These are phyloP conservation scores for Hepsetus odoe DNA, from an alignment of 2,113 vertebrate genomes.

Conservation along the genomic window DNA sequence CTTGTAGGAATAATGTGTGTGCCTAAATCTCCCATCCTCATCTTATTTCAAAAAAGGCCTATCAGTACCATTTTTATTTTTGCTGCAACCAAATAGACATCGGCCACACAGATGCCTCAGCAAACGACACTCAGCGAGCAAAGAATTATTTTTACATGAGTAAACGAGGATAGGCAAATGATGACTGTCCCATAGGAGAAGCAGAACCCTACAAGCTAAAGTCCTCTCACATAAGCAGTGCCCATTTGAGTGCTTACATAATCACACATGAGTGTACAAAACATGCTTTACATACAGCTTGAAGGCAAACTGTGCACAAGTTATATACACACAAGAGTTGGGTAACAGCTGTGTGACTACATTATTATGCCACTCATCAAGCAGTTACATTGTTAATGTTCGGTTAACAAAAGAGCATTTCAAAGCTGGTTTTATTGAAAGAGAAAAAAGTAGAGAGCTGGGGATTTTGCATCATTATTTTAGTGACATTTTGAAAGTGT, in stretches of 20 bases:
- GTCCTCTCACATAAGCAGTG: not conserved
- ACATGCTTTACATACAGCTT: conserved; percentile 30
- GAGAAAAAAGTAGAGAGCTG: not conserved
- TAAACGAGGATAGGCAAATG: conserved; percentile 23
- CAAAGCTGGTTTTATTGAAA: not conserved
- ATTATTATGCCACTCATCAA: not conserved
- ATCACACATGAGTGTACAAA: conserved; percentile 3
- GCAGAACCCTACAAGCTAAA: not conserved
- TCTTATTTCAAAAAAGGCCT: not conserved
- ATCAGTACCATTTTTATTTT: not conserved
- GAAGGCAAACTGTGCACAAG: conserved; percentile 9
- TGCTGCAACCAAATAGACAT: not conserved
- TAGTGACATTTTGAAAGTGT: not conserved
- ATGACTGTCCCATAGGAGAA: conserved; percentile 31
- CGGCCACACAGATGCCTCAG: not conserved
- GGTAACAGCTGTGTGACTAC: not conserved
- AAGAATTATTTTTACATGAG: conserved; percentile 7
- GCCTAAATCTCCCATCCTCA: not conserved
- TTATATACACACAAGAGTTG: not conserved
- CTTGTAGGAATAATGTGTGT: not conserved
- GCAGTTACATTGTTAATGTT: conserved; percentile 7
- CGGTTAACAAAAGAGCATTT: not conserved
- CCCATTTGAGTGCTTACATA: conserved; percentile 8
- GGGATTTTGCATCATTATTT: not conserved
- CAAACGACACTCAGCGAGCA: not conserved